Evolutionary conservation across 2,113 vertebrate species (phyloP), one percentile per base, ranked within the genome.

Genomic region (Porphyrio hochstetteri): DNA sequence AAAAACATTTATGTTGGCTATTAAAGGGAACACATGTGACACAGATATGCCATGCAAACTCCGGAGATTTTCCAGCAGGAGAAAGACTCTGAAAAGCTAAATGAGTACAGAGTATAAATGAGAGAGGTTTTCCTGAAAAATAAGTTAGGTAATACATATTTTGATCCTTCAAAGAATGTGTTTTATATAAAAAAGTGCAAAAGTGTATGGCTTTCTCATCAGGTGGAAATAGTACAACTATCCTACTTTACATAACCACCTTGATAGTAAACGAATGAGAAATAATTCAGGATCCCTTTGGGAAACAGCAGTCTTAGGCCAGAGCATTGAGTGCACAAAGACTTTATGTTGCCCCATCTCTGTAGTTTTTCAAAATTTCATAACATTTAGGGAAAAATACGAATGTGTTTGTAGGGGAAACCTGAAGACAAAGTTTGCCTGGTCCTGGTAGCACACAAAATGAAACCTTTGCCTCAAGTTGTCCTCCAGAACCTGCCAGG

Each of bases 1-100:
- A 86, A 95, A 96, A 97, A 89, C 92, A 89, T 93, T 94, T 96
- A 53, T 92, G n/a, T 84, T 97, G 96, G 91, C 93, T 89, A 46
- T 88, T 96, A 87, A 88, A 86, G 44, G 24, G 65, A 95, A 53
- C 53, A 68, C 86, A 83, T 77, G 79, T 95, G 92, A 94, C 82
- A 69, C 60, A 77, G 35, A 89, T 65, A 82, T 38, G 77, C 83
- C 77, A 61, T 93, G 74, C 82, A 82, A 96, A 71, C 82, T 90
- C 56, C 68, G 76, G 65, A 86, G 69, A 65, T 92, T 92, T 96
- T 94, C 69, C 92, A 94, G 21, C n/a, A 76, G 74, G 46, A 88
- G 46, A 90, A 94, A 71, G 27, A 50, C 31, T 88, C 16, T 64
- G 40, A 79, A 74, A 78, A 82, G 33, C 67, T 81, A 86, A 88